Conservation (phyloP, 2,113 vertebrate genomes). For the Cephalophus harveyi region DNA sequence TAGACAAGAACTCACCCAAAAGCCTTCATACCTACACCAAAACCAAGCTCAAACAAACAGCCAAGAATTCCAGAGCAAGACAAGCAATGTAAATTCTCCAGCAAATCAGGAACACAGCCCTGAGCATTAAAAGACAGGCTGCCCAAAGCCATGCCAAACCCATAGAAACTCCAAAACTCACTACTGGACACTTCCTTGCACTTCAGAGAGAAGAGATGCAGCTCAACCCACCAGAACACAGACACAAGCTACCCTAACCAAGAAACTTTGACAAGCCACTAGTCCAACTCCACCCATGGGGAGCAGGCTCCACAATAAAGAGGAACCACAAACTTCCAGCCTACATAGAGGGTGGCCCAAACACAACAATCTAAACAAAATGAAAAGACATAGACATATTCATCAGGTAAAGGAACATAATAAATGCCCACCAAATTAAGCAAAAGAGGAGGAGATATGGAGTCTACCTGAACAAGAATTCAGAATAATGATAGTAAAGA, state of each 20-base stretch:
- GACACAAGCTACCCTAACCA: not conserved
- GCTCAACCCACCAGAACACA: not conserved
- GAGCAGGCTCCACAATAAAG: not conserved
- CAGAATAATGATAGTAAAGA: not conserved
- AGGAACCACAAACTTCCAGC: not conserved
- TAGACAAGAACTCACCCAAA: not conserved
- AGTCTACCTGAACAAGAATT: not conserved
- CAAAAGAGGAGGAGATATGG: not conserved
- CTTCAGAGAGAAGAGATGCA: not conserved
- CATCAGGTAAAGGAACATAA: not conserved
- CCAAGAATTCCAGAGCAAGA: not conserved
- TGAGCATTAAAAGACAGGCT: not conserved
- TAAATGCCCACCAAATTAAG: not conserved
- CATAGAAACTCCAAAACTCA: not conserved
- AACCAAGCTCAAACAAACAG: not conserved
- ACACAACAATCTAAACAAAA: not conserved
- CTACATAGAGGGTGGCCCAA: not conserved
- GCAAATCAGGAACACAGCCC: not conserved
- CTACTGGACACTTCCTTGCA: not conserved
- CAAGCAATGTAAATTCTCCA: not conserved
- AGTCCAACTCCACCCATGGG: not conserved
- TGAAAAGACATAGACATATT: not conserved
- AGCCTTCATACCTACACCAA: not conserved
- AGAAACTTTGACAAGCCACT: not conserved
- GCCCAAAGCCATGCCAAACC: not conserved